Percentiles rank a stretch among this genome's conserved stretches.
These are phyloP conservation scores for Poecilia picta DNA, from an alignment of 2,797 vertebrate species.

Conservation along the genomic window DNA sequence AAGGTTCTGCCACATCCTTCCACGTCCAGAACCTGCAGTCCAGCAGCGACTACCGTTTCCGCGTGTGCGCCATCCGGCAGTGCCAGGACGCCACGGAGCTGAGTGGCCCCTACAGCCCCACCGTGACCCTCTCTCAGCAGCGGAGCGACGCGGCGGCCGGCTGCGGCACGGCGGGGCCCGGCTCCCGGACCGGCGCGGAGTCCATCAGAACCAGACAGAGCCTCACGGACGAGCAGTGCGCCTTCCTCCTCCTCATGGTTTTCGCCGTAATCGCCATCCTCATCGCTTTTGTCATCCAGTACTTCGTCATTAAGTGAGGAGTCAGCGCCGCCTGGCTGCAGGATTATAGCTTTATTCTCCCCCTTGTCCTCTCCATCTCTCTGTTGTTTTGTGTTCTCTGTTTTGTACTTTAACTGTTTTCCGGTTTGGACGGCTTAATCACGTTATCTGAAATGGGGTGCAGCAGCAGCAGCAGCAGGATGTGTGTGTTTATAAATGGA, in stretches of 20 bases:
- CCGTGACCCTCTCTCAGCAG: conserved; percentile 89
- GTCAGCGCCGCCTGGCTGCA: conserved; percentile 76
- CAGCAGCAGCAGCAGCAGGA: conserved; percentile 15
- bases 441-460: conserved; percentile 71
- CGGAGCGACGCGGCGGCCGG: conserved; percentile 79
- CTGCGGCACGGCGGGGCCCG: conserved; percentile 70
- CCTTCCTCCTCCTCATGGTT: conserved; percentile 94
- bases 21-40: conserved; percentile 88
- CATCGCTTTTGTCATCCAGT: conserved; percentile 97
- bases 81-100: conserved; percentile 93
- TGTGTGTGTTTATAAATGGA: conserved; percentile 26
- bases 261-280: conserved; percentile 96
- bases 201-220: conserved; percentile 82
- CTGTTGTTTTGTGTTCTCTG: conserved; percentile 63
- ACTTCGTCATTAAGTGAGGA: conserved; percentile 97
- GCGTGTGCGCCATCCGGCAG: conserved; percentile 91
- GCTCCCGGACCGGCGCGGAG: conserved; percentile 77
- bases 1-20: conserved; percentile 87
- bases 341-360: conserved; percentile 71
- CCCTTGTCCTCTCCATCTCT: conserved; percentile 32
- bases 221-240: conserved; percentile 94
- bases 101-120: conserved; percentile 90
- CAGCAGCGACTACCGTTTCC: conserved; percentile 93
- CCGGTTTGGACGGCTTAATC: conserved; percentile 65
- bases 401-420: conserved; percentile 60